phyloP scores from a whole-genome alignment of 2,888 invertebrate genomes.

The Pharmacophagus antenor region DNA sequence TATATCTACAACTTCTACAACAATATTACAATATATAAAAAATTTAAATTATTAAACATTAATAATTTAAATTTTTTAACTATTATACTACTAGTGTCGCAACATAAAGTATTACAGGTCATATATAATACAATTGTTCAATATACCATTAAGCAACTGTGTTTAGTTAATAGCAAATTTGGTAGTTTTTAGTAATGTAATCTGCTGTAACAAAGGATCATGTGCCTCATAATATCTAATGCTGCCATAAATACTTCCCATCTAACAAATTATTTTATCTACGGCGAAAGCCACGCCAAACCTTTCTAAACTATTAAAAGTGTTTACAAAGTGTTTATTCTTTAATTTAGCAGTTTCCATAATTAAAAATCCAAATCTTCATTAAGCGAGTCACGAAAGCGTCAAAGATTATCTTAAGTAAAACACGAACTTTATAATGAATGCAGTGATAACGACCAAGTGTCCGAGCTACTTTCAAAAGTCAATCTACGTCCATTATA shows the following conservation, averaged over 20 bases:
- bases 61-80: too few relatives aligned
- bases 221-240: not conserved
- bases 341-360: conserved; percentile 8
- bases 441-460: conserved; percentile 20
- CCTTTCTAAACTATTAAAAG: conserved; percentile 9
- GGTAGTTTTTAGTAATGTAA: too few relatives aligned
- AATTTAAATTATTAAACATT: too few relatives aligned
- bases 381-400: conserved; percentile 27
- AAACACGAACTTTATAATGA: conserved; percentile 27
- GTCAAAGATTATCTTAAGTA: conserved; percentile 20
- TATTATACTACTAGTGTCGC: too few relatives aligned
- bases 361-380: conserved; percentile 19
- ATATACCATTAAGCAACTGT: too few relatives aligned
- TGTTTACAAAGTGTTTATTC: conserved; percentile 8
- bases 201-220: not conserved
- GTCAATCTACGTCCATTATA: conserved; percentile 42
- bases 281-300: not conserved
- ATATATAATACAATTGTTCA: too few relatives aligned
- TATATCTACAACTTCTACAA: too few relatives aligned
- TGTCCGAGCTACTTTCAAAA: conserved; percentile 25
- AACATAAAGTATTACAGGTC: too few relatives aligned
- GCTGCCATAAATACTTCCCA: not conserved
- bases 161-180: too few relatives aligned
- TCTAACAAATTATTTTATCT: not conserved
- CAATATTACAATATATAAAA: too few relatives aligned